Evolutionary conservation across 2,888 invertebrate genomes (phyloP).

Genomic region (Volucella zonaria): DNA sequence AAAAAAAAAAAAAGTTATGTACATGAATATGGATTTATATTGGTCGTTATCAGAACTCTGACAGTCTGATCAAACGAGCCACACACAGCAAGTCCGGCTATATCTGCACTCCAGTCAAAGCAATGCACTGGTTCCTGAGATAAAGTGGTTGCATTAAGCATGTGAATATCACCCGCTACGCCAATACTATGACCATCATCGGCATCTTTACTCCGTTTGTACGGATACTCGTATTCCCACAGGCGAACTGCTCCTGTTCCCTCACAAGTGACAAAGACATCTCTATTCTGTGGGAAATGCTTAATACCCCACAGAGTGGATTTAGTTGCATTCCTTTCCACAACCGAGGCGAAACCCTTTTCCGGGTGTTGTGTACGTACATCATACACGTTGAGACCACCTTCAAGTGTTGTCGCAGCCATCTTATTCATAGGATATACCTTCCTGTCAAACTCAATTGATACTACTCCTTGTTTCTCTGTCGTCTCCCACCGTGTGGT

Average conservation of each 20-base stretch:
- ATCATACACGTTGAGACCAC: conserved; percentile 94
- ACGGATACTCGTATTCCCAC: conserved; percentile 98
- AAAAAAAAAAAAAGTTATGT: conserved; percentile 33
- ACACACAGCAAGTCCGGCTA: conserved; percentile 92
- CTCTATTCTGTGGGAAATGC: conserved; percentile 96
- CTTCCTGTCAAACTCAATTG: conserved; percentile 94
- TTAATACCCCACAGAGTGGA: conserved; percentile 95
- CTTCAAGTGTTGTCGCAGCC: conserved; percentile 94
- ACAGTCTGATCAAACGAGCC: conserved; percentile 96
- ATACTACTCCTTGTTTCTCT: conserved; percentile 95
- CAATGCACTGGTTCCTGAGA: conserved; percentile 94
- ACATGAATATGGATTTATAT: conserved; percentile 88
- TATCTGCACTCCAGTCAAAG: conserved; percentile 96
- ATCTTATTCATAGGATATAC: conserved; percentile 98
- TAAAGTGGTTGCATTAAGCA: conserved; percentile 91
- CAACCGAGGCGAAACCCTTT: conserved; percentile 91
- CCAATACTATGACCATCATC: conserved; percentile 89
- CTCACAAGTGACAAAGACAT: conserved; percentile 94
- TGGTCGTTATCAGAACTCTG: conserved; percentile 93
- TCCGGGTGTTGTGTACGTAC: conserved; percentile 93
- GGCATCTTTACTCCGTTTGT: conserved; percentile 88
- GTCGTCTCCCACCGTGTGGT: conserved; percentile 94
- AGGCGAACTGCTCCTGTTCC: conserved; percentile 94
- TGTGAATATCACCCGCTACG: conserved; percentile 88
- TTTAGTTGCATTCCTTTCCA: conserved; percentile 85